These are phyloP conservation scores for Sebastes alutus DNA, from an alignment of 2,797 vertebrate species.

Conservation along the genomic window DNA sequence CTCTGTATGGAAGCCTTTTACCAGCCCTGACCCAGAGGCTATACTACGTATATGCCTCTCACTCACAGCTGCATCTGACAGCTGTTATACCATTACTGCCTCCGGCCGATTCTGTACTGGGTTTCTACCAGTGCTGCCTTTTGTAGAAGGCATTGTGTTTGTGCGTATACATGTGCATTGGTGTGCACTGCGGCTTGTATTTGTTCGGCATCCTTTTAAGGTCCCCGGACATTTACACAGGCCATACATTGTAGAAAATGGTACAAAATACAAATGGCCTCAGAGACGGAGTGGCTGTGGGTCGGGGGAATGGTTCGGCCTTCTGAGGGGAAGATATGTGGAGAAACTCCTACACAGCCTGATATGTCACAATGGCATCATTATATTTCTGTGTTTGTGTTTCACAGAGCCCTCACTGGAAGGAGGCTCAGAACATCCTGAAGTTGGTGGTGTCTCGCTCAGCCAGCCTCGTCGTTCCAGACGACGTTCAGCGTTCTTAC, in stretches of 20 bases:
- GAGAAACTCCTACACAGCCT: constrained; percentile 24
- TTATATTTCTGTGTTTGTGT: constrained; percentile 25
- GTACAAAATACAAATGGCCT: neutral
- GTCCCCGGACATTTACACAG: neutral
- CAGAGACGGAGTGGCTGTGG: neutral
- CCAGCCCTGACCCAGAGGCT: constrained; percentile 12
- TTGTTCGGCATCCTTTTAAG: constrained; percentile 20
- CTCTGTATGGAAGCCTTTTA: constrained; percentile 58
- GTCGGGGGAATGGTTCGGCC: neutral
- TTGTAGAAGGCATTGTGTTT: constrained; percentile 49
- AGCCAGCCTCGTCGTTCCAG: constrained; percentile 96
- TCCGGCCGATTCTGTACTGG: constrained; percentile 25
- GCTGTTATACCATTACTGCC: constrained; percentile 7
- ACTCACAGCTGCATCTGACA: neutral
- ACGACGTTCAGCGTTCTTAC: constrained; percentile 93
- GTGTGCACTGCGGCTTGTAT: constrained; percentile 17
- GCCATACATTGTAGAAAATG: neutral
- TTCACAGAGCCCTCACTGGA: constrained; percentile 95
- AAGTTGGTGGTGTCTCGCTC: constrained; percentile 98
- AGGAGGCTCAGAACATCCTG: constrained; percentile 97
- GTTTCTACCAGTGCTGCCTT: constrained; percentile 12
- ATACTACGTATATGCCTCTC: constrained; percentile 5
- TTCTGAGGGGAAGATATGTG: constrained; percentile 14
- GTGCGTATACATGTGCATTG: constrained; percentile 28
- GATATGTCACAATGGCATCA: neutral